Conservation (phyloP, 2,888 invertebrate species). For the Anagyrus pseudococci region DNA sequence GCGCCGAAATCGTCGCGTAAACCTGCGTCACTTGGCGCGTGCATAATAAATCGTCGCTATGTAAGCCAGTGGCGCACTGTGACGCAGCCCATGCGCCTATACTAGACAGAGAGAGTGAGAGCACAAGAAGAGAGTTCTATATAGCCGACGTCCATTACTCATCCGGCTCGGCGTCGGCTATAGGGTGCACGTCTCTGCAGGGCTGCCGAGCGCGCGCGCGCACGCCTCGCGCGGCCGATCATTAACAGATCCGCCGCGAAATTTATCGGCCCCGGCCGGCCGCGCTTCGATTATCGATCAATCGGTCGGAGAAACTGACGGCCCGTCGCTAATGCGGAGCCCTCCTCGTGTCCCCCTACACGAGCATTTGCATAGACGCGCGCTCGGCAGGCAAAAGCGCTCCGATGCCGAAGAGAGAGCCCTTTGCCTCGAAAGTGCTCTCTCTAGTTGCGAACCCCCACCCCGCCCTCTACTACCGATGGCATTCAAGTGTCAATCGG, state of each 20-base stretch:
- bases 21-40: neutral
- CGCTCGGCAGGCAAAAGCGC: neutral
- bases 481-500: slow-evolving; percentile 32
- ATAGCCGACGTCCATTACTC: slow-evolving; percentile 31
- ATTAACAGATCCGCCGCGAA: slow-evolving; percentile 28
- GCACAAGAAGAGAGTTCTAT: no score
- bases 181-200: slow-evolving; percentile 11
- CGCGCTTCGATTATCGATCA: slow-evolving; percentile 37
- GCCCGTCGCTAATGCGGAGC: slow-evolving; percentile 40
- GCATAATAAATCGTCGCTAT: slow-evolving; percentile 17
- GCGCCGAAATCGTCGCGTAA: no score
- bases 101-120: no score
- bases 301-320: slow-evolving; percentile 35
- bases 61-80: neutral
- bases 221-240: slow-evolving; percentile 10
- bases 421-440: slow-evolving; percentile 20
- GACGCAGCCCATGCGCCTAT: neutral
- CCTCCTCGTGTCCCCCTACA: slow-evolving; percentile 32
- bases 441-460: no score
- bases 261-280: slow-evolving; percentile 24
- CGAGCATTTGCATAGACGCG: slow-evolving; percentile 40
- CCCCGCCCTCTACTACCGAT: no score
- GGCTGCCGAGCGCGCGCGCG: neutral
- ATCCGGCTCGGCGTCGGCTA: slow-evolving; percentile 15
- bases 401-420: neutral